Conservation (phyloP, 2,888 invertebrate species). For the Pachymerium ferrugineum region DNA sequence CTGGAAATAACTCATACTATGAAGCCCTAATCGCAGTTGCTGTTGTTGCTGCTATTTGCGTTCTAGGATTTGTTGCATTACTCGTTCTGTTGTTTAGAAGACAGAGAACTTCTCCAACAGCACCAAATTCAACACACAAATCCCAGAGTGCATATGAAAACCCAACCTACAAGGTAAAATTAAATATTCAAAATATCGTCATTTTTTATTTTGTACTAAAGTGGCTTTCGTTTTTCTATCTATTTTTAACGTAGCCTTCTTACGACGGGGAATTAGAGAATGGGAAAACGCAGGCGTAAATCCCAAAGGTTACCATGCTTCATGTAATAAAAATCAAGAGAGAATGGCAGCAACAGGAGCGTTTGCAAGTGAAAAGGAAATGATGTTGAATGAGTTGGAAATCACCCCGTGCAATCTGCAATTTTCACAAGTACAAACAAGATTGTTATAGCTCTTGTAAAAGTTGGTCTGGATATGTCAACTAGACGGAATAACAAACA, state of each 20-base stretch:
- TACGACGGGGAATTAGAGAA: constrained; percentile 39
- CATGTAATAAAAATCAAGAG: not conserved
- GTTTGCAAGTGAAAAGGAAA: not conserved
- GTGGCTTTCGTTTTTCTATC: constrained; percentile 6
- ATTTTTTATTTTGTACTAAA: not conserved
- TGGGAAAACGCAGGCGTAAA: constrained; percentile 36
- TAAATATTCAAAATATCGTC: not conserved
- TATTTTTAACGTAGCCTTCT: constrained; percentile 37
- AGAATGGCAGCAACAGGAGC: not conserved
- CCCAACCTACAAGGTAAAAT: constrained; percentile 80
- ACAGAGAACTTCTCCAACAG: constrained; percentile 58
- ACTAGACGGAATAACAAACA: not conserved
- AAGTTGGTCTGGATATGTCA: not conserved
- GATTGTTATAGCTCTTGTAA: not conserved
- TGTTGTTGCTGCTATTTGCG: constrained; percentile 77
- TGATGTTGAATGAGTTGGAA: not conserved
- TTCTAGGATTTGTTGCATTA: constrained; percentile 71
- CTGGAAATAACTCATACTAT: constrained; percentile 63
- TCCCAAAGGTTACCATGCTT: not conserved
- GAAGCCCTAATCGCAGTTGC: constrained; percentile 82
- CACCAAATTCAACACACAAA: constrained; percentile 74
- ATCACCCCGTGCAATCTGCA: not conserved
- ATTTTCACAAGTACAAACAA: not conserved
- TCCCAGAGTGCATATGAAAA: constrained; percentile 86
- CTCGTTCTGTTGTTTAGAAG: constrained; percentile 72